Conservation (phyloP, 2,113 vertebrate species). For the Sylvietta virens region DNA sequence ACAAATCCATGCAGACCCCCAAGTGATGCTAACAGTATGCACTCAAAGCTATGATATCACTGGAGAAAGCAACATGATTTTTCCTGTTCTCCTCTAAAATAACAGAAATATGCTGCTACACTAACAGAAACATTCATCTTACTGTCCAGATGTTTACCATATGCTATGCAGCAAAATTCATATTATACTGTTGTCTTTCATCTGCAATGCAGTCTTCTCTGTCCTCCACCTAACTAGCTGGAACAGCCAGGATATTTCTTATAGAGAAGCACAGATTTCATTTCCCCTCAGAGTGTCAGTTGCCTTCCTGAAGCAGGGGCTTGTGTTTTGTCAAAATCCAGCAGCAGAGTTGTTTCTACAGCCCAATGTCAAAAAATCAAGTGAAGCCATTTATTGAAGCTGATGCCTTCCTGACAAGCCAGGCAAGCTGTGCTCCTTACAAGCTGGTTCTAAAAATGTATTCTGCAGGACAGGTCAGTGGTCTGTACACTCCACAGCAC, state of each 20-base stretch:
- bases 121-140: not conserved
- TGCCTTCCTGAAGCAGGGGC: conserved; percentile 65
- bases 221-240: conserved; percentile 65
- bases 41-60: not conserved
- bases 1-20: not conserved
- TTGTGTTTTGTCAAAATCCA: conserved; percentile 68
- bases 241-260: not conserved
- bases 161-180: not conserved
- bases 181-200: not conserved
- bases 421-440: conserved; percentile 49
- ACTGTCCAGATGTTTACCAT: not conserved
- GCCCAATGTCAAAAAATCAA: conserved; percentile 75
- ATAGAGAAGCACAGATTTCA: not conserved
- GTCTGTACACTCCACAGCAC: conserved; percentile 27
- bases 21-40: not conserved
- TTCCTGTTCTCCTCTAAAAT: not conserved
- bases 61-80: not conserved
- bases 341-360: conserved; percentile 48
- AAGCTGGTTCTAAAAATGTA: conserved; percentile 62
- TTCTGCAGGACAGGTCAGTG: conserved; percentile 75
- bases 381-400: conserved; percentile 73
- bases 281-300: conserved; percentile 70
- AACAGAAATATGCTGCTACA: not conserved
- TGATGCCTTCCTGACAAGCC: conserved; percentile 78
- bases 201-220: not conserved